Evolutionary conservation across 2,888 invertebrate genomes (phyloP).

Genomic region (Macroteleia sp.): DNA sequence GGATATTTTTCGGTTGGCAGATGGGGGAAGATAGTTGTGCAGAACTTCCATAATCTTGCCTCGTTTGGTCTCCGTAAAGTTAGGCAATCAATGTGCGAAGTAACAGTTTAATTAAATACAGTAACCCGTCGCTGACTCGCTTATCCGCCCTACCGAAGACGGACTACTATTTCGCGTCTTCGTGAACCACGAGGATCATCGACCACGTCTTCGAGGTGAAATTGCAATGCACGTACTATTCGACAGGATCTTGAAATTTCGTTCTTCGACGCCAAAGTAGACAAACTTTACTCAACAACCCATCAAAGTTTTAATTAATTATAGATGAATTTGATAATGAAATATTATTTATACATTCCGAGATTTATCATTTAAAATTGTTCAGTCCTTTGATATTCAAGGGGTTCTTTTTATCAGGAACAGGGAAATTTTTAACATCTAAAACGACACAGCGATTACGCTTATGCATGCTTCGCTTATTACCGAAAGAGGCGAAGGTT

Average conservation of each 20-base stretch:
- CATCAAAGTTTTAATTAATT: constrained; percentile 67
- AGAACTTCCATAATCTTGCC: constrained; percentile 71
- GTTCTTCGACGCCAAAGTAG: constrained; percentile 65
- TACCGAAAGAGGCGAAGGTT: constrained; percentile 50
- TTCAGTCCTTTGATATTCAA: background rate
- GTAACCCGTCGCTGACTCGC: constrained; percentile 78
- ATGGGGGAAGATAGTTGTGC: constrained; percentile 62
- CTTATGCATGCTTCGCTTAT: constrained; percentile 49
- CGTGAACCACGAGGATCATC: constrained; percentile 66
- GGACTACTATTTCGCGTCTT: constrained; percentile 71
- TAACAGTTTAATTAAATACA: constrained; percentile 83
- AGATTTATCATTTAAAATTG: background rate
- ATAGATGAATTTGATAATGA: constrained; percentile 54
- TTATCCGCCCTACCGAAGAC: constrained; percentile 72
- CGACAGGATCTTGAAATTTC: constrained; percentile 66
- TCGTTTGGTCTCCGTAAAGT: constrained; percentile 72
- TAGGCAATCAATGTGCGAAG: constrained; percentile 82
- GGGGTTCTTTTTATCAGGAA: background rate
- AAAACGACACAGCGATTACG: background rate
- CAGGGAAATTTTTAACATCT: background rate
- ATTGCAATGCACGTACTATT: constrained; percentile 66
- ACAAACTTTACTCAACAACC: constrained; percentile 63
- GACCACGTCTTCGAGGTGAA: constrained; percentile 64
- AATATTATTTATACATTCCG: constrained; percentile 44
- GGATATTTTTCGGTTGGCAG: constrained; percentile 61